Percentiles rank a stretch among this genome's conserved stretches.
phyloP scores from a whole-genome alignment of 2,888 invertebrate species.

The Drosophila mimica region DNA sequence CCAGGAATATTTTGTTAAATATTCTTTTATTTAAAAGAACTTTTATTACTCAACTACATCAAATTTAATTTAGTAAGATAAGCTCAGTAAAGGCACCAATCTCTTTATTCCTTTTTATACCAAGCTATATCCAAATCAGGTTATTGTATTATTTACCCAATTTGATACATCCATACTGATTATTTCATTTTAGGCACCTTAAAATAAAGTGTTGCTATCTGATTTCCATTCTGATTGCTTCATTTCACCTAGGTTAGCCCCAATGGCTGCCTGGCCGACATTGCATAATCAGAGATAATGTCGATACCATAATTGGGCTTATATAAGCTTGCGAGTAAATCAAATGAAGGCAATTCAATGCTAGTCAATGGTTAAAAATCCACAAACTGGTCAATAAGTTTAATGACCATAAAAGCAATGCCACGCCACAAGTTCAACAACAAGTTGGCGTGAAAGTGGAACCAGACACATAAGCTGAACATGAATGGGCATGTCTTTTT shows the following conservation, averaged over 20 bases:
- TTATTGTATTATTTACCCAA: background rate
- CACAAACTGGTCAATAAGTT: conserved; percentile 51
- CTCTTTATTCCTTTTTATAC: background rate
- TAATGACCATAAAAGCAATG: conserved; percentile 64
- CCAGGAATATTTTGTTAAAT: background rate
- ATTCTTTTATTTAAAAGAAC: background rate
- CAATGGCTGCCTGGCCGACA: conserved; percentile 34
- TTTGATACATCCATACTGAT: background rate
- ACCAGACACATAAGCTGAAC: conserved; percentile 20
- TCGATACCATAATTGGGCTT: conserved; percentile 57
- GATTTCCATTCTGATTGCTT: background rate
- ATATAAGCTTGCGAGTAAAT: conserved; percentile 48
- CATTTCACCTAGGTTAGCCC: conserved; percentile 7
- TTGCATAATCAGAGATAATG: conserved; percentile 43
- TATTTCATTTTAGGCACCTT: background rate
- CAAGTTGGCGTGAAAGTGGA: conserved; percentile 60
- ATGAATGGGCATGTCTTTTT: conserved; percentile 18
- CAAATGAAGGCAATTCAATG: conserved; percentile 35
- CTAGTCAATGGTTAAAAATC: conserved; percentile 27
- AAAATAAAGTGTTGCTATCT: background rate
- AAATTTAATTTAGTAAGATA: background rate
- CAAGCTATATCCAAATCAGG: background rate
- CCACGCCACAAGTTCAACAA: conserved; percentile 56
- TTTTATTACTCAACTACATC: background rate
- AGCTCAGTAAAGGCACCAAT: background rate